phyloP scores from a whole-genome alignment of 1,140 invertebrate genomes.

The Panagrolaimus sp. region DNA sequence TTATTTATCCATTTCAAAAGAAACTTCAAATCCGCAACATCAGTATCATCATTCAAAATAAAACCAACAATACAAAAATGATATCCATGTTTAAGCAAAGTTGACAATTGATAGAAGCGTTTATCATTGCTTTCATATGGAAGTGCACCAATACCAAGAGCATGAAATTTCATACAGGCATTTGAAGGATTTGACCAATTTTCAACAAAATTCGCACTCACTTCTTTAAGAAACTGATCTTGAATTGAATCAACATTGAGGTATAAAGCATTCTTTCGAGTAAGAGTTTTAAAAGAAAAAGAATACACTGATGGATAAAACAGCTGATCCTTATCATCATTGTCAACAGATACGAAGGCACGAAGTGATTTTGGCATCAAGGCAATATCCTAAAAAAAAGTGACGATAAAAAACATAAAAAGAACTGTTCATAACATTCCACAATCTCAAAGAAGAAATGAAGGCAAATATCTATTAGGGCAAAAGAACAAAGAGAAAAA shows the following conservation, averaged over 20 bases:
- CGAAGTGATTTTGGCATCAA: background rate
- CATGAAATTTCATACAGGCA: background rate
- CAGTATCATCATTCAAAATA: background rate
- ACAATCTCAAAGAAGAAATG: no score
- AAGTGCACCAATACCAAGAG: background rate
- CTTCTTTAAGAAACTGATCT: background rate
- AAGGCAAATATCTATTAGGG: no score
- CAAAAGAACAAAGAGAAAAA: no score
- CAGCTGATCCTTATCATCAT: background rate
- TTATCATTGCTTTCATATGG: slow-evolving; percentile 5
- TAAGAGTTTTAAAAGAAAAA: background rate
- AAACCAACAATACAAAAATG: background rate
- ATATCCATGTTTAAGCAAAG: background rate
- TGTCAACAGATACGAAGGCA: background rate
- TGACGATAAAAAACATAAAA: no score
- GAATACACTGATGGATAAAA: background rate
- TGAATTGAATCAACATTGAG: background rate
- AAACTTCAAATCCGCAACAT: slow-evolving; percentile 6
- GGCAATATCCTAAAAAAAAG: no score
- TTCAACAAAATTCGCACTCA: background rate
- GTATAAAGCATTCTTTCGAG: background rate
- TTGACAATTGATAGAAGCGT: background rate
- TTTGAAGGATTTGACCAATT: background rate
- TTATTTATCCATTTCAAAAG: background rate
- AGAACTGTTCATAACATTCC: no score